Evolutionary conservation across 2,113 vertebrate genomes (phyloP), one percentile per base, ranked within the genome.

Genomic region (Ascaphus truei): DNA sequence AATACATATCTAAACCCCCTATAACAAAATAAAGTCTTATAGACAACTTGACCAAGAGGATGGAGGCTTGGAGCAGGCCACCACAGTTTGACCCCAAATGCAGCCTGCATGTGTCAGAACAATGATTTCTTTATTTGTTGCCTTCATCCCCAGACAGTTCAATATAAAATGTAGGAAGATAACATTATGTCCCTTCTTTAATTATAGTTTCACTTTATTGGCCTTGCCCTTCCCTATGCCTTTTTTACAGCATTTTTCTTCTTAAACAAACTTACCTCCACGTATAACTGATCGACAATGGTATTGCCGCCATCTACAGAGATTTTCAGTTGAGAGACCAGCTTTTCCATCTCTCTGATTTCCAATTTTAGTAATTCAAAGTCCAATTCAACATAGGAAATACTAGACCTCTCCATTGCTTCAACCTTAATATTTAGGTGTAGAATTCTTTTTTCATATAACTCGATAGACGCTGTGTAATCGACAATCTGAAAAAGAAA

Each of bases 341-440:
- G 72, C 15, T 3, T 85, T n/a, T 88, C 62, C 53, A 92, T 84
- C 55, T 92, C 81, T 5, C 0, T 67, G 59, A 91, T 86, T 84
- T 90, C 90, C 29, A 88, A 2, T 75, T 81, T 90, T 58, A 91
- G 76, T 20, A 90, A 48, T 62, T 83, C 73, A 23, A 88, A 90
- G 76, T 91, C 89, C 69, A 91, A 62, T 22, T 85, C 75, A 0
- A 81, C 85, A 58, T 83, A 90, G 68, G 84, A 78, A 63, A 91
- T 22, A 0, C 79, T 68, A 11, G 79, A 76, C 3, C 48, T 43
- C 76, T 95, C 93, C 81, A 95, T 89, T 51, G 71, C 33, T 69
- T 90, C 80, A 41, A 95, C 72, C 72, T 72, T 80, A 52, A 73
- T 36, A 6, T 91, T 92, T 59, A 95, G 36, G 62, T 90, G 89